Base-by-base conservation (phyloP, 2,113 vertebrate genomes). In the Siphamia tubifer region DNA sequence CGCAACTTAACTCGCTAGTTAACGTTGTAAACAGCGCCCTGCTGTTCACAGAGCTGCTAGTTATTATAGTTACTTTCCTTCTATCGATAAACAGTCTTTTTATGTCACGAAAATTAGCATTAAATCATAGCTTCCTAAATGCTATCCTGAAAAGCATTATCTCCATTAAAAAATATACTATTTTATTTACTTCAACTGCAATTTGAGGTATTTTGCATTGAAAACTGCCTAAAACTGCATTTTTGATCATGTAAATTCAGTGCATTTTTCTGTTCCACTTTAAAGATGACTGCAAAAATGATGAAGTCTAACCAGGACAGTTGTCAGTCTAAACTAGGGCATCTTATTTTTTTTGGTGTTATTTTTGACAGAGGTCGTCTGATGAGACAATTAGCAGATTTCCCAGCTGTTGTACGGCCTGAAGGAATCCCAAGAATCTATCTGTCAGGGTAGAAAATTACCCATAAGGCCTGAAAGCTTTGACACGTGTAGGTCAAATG, bases 401-500 rank as follows among this genome's bases (percentile, higher is more conserved):
- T 43, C 81, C 62, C 89, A 90, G 89, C 89, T 92, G 91, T 74
- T 82, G 44, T 44, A 52, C 13, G 57, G 70, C 43, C 77, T 48
- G 55, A 20, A 79, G 84, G 85, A 88, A 88, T 87, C 56, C 19
- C 4, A 17, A 53, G 85, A 85, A 85, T 82, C 74, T 79, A 32
- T 60, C 81, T 85, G 67, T 74, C 81, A 84, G 83, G 76, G 53
- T 82, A 76, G 77, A 80, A 77, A 57, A 68, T 24, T 19, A 68
- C 64, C 57, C 49, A 25, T 54, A 27, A 39, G 52, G 27, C 70
- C 62, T 73, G 49, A 62, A 72, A 76, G 34, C 58, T 83, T 31
- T 83, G 83, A 84, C 79, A 73, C 78, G 75, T 57, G 62, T 23
- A 40, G 85, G 81, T 87, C 85, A 89, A 80, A 83, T 85, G 68